These are phyloP conservation scores for Labeo calbasu DNA, from an alignment of 2,797 vertebrate genomes.

Conservation along the genomic window DNA sequence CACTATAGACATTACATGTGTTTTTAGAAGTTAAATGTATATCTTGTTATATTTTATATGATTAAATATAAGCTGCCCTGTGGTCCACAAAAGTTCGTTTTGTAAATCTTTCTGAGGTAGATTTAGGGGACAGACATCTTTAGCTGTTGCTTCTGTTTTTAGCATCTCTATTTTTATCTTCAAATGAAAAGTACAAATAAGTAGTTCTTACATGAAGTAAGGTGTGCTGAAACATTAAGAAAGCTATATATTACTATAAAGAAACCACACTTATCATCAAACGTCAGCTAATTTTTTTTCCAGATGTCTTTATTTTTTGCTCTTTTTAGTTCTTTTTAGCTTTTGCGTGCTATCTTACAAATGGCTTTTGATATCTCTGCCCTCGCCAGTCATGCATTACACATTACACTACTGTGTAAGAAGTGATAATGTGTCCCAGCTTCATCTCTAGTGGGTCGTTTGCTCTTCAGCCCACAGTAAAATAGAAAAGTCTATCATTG, in stretches of 20 bases:
- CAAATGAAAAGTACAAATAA: background rate
- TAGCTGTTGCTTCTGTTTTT: background rate
- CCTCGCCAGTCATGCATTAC: background rate
- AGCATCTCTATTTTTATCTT: slow-evolving; percentile 3
- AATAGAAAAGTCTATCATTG: background rate
- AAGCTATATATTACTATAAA: background rate
- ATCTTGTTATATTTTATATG: background rate
- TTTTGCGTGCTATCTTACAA: background rate
- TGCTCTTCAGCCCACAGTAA: slow-evolving; percentile 1
- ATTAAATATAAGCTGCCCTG: background rate
- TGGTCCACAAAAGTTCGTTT: background rate
- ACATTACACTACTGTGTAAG: background rate
- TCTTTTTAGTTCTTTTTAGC: background rate
- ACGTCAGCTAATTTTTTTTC: background rate
- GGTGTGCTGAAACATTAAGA: background rate
- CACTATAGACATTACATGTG: background rate
- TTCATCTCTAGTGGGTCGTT: background rate
- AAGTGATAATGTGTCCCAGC: background rate
- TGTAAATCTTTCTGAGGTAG: background rate
- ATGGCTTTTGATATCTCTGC: slow-evolving; percentile 5
- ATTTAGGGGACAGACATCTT: background rate
- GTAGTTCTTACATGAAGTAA: background rate
- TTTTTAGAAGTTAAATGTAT: background rate
- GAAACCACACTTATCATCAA: background rate
- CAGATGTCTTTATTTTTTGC: background rate